phyloP scores from a whole-genome alignment of 2,888 invertebrate genomes.

The Alloscopus bannaensis region DNA sequence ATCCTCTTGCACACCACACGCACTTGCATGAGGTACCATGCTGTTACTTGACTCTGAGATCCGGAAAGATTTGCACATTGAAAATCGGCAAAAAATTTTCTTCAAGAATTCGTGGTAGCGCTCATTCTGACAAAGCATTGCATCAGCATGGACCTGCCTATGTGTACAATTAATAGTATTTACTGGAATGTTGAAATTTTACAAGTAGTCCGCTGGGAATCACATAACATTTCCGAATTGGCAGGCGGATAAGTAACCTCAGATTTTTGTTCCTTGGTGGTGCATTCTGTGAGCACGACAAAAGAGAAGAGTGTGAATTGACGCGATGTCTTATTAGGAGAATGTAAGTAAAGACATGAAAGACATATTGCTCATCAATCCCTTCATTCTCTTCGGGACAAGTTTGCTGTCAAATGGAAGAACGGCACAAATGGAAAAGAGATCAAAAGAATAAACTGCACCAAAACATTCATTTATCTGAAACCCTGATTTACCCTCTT shows the following conservation, averaged over 20 bases:
- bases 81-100: neutral
- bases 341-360: neutral
- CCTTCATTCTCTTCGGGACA: neutral
- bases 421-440: neutral
- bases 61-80: neutral
- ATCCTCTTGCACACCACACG: no score
- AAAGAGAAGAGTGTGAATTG: neutral
- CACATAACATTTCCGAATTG: neutral
- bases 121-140: neutral
- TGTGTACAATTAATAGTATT: neutral
- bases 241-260: neutral
- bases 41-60: neutral
- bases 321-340: conserved; percentile 6
- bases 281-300: neutral
- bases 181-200: conserved; percentile 12
- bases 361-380: conserved; percentile 6
- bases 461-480: neutral
- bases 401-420: neutral
- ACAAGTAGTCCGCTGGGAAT: conserved; percentile 44
- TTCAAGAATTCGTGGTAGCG: neutral
- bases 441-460: neutral
- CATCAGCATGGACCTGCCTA: neutral
- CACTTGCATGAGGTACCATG: neutral
- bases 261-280: neutral
- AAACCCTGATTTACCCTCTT: neutral